Evolutionary conservation across 1,140 invertebrate species (phyloP).

Genomic region (Oryctes rhinoceros): DNA sequence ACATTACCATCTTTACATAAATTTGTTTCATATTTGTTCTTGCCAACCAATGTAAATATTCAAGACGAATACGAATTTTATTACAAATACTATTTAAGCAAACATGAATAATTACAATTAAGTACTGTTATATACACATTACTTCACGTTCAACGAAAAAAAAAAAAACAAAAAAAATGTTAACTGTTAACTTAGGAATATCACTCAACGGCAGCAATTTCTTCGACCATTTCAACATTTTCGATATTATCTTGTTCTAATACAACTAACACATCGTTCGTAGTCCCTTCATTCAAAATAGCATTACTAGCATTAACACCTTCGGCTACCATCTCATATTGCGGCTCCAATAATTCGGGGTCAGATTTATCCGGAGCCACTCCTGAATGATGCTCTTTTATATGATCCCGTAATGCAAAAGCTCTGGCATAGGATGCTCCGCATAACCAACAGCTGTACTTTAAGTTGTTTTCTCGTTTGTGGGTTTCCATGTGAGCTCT

Average conservation of each 20-base stretch:
- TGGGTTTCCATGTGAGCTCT: conserved; percentile 77
- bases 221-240: conserved; percentile 46
- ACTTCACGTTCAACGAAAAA: not conserved
- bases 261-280: conserved; percentile 30
- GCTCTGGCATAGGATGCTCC: conserved; percentile 76
- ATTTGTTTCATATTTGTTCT: not conserved
- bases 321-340: conserved; percentile 41
- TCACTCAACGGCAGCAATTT: conserved; percentile 41
- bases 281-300: not conserved
- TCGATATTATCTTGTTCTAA: conserved; percentile 44
- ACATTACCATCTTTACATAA: not conserved
- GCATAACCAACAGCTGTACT: conserved; percentile 74
- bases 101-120: not conserved
- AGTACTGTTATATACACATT: conserved; percentile 2
- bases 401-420: conserved; percentile 76
- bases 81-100: conserved; percentile 1
- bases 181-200: not conserved
- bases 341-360: conserved; percentile 3
- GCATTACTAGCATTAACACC: conserved; percentile 30
- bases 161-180: not conserved
- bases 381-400: conserved; percentile 67
- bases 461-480: conserved; percentile 73
- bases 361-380: conserved; percentile 16
- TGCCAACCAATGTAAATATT: no score
- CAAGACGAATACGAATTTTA: not conserved